Percentiles rank a stretch among this genome's conserved stretches.
These are phyloP conservation scores for Epinephelus moara DNA, from an alignment of 2,113 vertebrate genomes.

Conservation along the genomic window DNA sequence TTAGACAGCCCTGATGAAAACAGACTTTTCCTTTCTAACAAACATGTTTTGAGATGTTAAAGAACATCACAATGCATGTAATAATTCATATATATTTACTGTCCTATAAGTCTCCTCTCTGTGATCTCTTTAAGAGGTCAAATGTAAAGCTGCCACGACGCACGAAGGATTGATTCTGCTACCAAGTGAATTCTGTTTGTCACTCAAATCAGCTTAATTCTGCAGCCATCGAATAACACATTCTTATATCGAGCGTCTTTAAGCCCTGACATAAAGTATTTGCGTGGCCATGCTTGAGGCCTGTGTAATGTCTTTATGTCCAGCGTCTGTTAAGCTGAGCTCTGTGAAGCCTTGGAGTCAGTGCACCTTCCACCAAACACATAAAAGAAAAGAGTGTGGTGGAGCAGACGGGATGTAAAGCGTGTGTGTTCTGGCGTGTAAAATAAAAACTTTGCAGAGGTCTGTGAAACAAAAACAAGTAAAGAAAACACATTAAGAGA, in stretches of 20 bases:
- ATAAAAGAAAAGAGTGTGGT: background rate
- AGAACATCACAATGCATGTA: background rate
- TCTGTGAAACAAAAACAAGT: constrained; percentile 21
- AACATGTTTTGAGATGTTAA: constrained; percentile 47
- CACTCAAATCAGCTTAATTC: constrained; percentile 53
- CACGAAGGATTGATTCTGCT: constrained; percentile 21
- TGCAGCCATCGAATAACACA: constrained; percentile 7
- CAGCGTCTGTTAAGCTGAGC: background rate
- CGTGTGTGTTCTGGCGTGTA: background rate
- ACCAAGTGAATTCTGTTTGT: constrained; percentile 36
- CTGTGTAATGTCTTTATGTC: background rate
- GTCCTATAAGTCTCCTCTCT: constrained; percentile 23
- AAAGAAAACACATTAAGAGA: constrained; percentile 33
- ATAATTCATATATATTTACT: constrained; percentile 19
- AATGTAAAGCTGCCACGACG: constrained; percentile 24
- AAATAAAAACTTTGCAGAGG: background rate
- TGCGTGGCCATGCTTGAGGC: background rate
- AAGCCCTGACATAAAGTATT: background rate
- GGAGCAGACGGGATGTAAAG: background rate
- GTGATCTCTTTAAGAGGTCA: constrained; percentile 52
- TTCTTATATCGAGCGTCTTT: constrained; percentile 12
- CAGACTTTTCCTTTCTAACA: constrained; percentile 6
- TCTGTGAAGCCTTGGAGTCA: constrained; percentile 19
- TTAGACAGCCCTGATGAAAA: constrained; percentile 5
- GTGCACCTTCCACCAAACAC: constrained; percentile 37